Base-by-base conservation (phyloP, 2,113 vertebrate species). In the Nipponia nippon region DNA sequence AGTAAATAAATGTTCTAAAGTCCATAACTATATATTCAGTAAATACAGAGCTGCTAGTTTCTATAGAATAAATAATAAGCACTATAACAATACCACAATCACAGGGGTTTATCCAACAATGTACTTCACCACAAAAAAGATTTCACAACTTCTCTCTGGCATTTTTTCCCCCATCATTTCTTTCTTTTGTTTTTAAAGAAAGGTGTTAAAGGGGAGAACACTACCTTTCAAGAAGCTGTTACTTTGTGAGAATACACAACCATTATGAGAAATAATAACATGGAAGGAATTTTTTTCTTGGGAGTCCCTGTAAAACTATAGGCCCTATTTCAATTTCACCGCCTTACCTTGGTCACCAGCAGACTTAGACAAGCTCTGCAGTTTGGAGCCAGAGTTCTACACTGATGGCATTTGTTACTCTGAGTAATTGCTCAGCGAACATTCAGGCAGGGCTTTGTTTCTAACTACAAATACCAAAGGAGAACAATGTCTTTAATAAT, bases 1-100 rank as follows among this genome's bases (percentile, higher is more conserved):
- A 98, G 88, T 94, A 98, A 98, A 96, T 98, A 98, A 96, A 87
- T 87, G 90, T 96, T 97, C 96, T 89, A 29, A 97, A 96, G 93
- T 98, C 95, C 91, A 87, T 96, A 98, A 97, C 95, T 92, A 97
- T 42, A 91, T 75, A 97, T 96, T 98, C 73, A 80, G 90, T 94
- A 97, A 98, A 95, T 97, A 92, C 46, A 94, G 77, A 96, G 95
- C 93, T 97, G 97, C 92, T 97, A 96, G 61, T 59, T 93, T 94
- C 95, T 95, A 86, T 85, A 95, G 81, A 97, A 97, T 94, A 97
- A 97, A 97, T 97, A 98, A 98, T 86, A 82, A 83, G 94, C 38
- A 69, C 72, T 77, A 7, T 52, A 96, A 97, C 77, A 97, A 95
- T 93, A 94, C 70, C 78, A 95, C 70, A 95, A 72, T 83, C 94